phyloP scores from a whole-genome alignment of 2,797 vertebrate genomes.

The Coregonus sp. region DNA sequence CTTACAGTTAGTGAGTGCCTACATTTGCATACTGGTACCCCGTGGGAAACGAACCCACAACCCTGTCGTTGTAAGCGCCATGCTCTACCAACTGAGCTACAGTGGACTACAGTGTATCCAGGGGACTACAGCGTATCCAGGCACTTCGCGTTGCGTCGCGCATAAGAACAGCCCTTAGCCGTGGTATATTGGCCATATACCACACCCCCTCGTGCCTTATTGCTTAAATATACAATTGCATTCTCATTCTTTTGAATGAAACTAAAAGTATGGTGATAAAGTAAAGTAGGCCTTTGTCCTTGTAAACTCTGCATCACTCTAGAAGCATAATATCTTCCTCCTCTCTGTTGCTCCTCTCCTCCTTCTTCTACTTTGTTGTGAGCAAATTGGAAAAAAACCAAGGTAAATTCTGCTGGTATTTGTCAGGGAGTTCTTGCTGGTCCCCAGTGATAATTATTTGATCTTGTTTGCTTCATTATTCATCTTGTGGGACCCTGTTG shows the following conservation, averaged over 20 bases:
- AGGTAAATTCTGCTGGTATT: constrained; percentile 75
- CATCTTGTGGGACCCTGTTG: constrained; percentile 75
- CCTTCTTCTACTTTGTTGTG: constrained; percentile 64
- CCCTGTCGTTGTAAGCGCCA: too few relatives aligned
- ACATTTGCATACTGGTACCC: too few relatives aligned
- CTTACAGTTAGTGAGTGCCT: too few relatives aligned
- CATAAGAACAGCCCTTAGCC: too few relatives aligned
- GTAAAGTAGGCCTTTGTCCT: constrained; percentile 35
- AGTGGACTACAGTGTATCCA: too few relatives aligned
- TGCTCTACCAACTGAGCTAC: too few relatives aligned
- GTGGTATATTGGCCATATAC: too few relatives aligned
- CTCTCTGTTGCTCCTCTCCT: constrained; percentile 30
- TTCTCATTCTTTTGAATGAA: background rate
- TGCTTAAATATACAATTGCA: too few relatives aligned
- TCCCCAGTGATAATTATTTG: constrained; percentile 80
- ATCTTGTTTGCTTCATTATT: constrained; percentile 84
- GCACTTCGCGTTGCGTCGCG: too few relatives aligned
- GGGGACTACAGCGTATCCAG: too few relatives aligned
- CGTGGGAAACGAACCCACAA: too few relatives aligned
- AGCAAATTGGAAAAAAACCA: constrained; percentile 54
- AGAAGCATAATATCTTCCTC: constrained; percentile 37
- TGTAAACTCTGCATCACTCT: constrained; percentile 39
- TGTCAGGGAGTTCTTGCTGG: constrained; percentile 60
- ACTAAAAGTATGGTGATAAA: background rate
- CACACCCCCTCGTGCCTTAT: too few relatives aligned